Conservation (phyloP, 2,113 vertebrate genomes). For the Poeciliopsis occidentalis region DNA sequence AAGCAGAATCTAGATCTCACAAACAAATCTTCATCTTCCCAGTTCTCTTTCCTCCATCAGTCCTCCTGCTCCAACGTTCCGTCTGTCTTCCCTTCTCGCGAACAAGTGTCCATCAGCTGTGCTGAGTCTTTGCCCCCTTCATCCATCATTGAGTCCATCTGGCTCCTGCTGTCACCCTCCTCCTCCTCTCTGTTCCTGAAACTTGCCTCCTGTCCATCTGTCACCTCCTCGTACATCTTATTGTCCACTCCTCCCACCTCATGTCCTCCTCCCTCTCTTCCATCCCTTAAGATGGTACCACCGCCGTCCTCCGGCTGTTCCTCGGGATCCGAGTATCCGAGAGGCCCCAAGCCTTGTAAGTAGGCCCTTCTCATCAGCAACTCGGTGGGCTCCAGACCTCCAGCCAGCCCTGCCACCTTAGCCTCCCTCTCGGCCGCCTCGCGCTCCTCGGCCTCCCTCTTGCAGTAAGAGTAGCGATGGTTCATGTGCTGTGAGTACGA, state of each 20-base stretch:
- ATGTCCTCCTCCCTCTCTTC: constrained; percentile 79
- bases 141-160: constrained; percentile 86
- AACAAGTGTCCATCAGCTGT: constrained; percentile 90
- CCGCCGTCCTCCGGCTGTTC: constrained; percentile 77
- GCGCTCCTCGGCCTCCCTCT: constrained; percentile 94
- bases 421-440: constrained; percentile 92
- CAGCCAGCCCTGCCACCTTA: constrained; percentile 87
- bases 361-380: constrained; percentile 92
- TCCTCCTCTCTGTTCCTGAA: constrained; percentile 86
- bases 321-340: constrained; percentile 91
- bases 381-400: constrained; percentile 88
- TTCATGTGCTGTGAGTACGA: constrained; percentile 99
- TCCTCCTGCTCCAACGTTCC: constrained; percentile 90
- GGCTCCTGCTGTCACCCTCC: constrained; percentile 84
- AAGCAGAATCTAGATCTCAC: constrained; percentile 11
- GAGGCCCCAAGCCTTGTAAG: constrained; percentile 90
- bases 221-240: constrained; percentile 86
- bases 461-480: constrained; percentile 98
- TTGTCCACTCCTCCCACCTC: constrained; percentile 86
- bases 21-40: constrained; percentile 83
- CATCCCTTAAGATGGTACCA: constrained; percentile 85
- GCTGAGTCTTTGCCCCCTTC: constrained; percentile 81
- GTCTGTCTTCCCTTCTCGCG: constrained; percentile 91
- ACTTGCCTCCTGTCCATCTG: constrained; percentile 83
- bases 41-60: constrained; percentile 75